Conservation (phyloP, 2,888 invertebrate genomes). For the Epirrhoe alternata region DNA sequence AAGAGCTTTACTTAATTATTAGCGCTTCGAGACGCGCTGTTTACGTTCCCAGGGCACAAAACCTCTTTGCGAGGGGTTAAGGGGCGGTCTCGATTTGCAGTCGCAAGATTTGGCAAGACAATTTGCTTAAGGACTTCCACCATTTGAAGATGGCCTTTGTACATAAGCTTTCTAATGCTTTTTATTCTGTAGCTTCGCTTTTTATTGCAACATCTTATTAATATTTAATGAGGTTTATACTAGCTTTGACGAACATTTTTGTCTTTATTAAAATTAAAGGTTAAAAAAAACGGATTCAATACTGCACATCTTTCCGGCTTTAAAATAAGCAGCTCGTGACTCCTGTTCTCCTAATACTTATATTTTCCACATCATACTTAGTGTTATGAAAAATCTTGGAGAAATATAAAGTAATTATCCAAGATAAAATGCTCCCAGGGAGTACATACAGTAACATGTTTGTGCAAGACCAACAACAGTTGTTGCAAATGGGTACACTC, state of each 20-base stretch:
- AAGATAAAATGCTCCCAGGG: neutral
- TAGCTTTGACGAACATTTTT: too few relatives aligned
- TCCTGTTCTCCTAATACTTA: constrained; percentile 40
- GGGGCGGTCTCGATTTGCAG: constrained; percentile 34
- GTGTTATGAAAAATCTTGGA: neutral
- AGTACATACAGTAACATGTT: neutral
- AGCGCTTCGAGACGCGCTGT: constrained; percentile 55
- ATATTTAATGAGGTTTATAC: neutral
- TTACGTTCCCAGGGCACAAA: constrained; percentile 55
- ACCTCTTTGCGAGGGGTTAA: constrained; percentile 50
- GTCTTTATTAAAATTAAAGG: neutral
- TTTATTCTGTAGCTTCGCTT: neutral
- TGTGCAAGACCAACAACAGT: neutral
- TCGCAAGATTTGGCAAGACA: constrained; percentile 7
- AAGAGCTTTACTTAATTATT: constrained; percentile 69
- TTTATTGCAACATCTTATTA: neutral
- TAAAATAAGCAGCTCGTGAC: constrained; percentile 39
- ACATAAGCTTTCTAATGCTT: constrained; percentile 1
- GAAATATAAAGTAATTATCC: neutral
- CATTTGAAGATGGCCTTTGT: neutral
- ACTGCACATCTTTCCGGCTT: constrained; percentile 45
- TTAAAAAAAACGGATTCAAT: neutral
- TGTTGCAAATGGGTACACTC: neutral
- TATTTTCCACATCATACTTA: too few relatives aligned
- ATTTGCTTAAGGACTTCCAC: constrained; percentile 2